phyloP scores from a whole-genome alignment of 2,797 vertebrate species.

The Meda fulgida region DNA sequence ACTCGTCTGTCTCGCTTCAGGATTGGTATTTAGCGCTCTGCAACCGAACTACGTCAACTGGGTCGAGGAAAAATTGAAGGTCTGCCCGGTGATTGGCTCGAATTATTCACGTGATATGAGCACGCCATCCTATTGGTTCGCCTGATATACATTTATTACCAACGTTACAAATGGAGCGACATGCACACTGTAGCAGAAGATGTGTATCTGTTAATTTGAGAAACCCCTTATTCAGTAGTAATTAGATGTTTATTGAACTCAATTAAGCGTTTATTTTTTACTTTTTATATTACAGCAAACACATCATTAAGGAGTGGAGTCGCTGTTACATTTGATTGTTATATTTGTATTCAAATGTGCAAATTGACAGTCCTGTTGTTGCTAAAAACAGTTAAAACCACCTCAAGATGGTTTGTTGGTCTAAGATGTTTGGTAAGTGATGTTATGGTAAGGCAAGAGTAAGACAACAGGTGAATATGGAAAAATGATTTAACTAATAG shows the following conservation, averaged over 20 bases:
- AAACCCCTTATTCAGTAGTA: background rate
- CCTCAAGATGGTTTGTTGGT: background rate
- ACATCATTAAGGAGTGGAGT: background rate
- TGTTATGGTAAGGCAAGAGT: background rate
- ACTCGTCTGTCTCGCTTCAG: conserved; percentile 79
- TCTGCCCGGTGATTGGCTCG: conserved; percentile 67
- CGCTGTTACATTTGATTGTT: background rate
- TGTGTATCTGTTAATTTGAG: background rate
- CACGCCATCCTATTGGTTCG: conserved; percentile 54
- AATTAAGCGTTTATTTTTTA: background rate
- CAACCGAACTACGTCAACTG: conserved; percentile 81
- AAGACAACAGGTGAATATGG: background rate
- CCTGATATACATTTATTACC: background rate
- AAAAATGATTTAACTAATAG: background rate
- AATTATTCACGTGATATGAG: conserved; percentile 15
- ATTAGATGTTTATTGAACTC: background rate
- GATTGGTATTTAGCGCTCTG: conserved; percentile 78
- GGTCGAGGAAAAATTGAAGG: conserved; percentile 59
- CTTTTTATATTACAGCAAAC: background rate
- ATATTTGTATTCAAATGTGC: background rate
- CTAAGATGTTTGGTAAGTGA: background rate
- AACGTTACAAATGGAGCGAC: conserved; percentile 14
- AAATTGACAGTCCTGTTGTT: background rate
- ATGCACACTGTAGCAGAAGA: background rate
- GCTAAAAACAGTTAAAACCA: background rate